phyloP scores from a whole-genome alignment of 2,797 vertebrate species.

The Rhadinocentrus ornatus region DNA sequence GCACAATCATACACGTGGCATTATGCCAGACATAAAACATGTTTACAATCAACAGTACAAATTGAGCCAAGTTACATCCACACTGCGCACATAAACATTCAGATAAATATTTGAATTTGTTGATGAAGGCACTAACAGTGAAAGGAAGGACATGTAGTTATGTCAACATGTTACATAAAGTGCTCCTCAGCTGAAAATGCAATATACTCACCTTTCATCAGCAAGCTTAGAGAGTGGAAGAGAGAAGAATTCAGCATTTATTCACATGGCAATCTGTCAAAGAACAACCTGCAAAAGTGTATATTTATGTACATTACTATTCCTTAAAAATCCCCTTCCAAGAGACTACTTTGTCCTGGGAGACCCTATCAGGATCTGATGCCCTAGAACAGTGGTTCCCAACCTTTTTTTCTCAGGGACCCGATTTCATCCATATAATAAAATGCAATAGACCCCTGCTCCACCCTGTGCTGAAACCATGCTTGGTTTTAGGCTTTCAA shows the following conservation, averaged over 20 bases:
- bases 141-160: slow-evolving; percentile 21
- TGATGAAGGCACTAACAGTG: slow-evolving; percentile 38
- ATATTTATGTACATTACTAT: not conserved
- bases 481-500: too few species aligned
- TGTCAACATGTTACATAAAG: slow-evolving; percentile 41
- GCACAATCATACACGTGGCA: slow-evolving; percentile 1
- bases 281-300: not conserved
- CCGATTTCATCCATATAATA: too few species aligned
- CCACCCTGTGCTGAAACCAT: too few species aligned
- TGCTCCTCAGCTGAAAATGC: slow-evolving; percentile 12
- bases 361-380: too few species aligned
- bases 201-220: slow-evolving; percentile 67
- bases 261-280: not conserved
- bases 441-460: too few species aligned
- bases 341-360: too few species aligned
- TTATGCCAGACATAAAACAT: slow-evolving; percentile 26
- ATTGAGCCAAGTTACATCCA: slow-evolving; percentile 23
- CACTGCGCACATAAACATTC: slow-evolving; percentile 33
- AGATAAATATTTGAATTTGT: slow-evolving; percentile 24
- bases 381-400: too few species aligned
- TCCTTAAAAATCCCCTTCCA: not conserved
- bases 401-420: too few species aligned
- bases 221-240: slow-evolving; percentile 49
- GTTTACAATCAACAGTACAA: slow-evolving; percentile 20
- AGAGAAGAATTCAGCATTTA: slow-evolving; percentile 28